These are phyloP conservation scores for Tenualosa thibaudeaui DNA, from an alignment of 2,797 vertebrate genomes.

Conservation along the genomic window DNA sequence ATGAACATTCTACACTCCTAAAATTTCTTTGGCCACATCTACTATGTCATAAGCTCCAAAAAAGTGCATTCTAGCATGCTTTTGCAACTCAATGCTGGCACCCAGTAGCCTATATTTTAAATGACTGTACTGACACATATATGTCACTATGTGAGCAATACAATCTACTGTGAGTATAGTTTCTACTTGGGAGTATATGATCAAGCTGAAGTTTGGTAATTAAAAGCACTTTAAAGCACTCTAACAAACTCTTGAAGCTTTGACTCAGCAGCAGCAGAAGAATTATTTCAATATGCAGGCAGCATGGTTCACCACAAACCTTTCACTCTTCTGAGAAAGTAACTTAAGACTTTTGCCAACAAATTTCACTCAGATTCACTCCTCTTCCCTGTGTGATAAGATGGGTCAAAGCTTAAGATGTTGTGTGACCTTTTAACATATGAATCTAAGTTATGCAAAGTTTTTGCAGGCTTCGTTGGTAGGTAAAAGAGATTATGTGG, in stretches of 20 bases:
- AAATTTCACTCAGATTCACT: neutral
- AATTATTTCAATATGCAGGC: neutral
- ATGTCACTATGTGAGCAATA: neutral
- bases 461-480: neutral
- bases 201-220: neutral
- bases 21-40: constrained; percentile 14
- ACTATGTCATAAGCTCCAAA: neutral
- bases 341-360: neutral
- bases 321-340: neutral
- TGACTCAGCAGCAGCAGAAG: neutral
- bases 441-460: neutral
- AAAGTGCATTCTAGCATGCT: neutral
- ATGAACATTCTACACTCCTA: constrained; percentile 4
- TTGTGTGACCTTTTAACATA: neutral
- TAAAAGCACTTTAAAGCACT: neutral
- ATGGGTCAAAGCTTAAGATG: neutral
- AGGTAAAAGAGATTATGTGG: neutral
- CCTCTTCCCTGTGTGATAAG: neutral
- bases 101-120: neutral
- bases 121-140: neutral
- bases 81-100: neutral
- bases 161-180: neutral
- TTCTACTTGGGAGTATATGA: neutral
- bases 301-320: neutral
- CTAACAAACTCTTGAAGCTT: neutral